A percentile compares a stretch with the other conserved stretches of the same genome.
phyloP scores from a whole-genome alignment of 2,888 invertebrate species.

The Aphodius granarius region DNA sequence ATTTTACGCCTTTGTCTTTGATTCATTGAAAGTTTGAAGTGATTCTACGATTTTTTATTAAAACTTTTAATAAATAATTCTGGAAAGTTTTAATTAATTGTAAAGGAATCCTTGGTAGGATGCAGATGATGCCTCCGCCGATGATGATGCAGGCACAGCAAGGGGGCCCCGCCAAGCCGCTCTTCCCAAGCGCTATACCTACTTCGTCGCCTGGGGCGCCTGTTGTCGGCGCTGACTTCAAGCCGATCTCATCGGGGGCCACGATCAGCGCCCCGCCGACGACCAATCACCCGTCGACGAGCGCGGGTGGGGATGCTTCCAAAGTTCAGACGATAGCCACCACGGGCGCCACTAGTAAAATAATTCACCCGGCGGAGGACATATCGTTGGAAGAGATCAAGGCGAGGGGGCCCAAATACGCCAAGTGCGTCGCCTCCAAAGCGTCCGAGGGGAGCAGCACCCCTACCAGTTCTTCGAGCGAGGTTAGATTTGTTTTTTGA shows the following conservation, averaged over 20 bases:
- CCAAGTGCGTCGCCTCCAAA: slow-evolving; percentile 38
- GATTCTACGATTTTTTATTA: too few species aligned
- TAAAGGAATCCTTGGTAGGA: slow-evolving; percentile 46
- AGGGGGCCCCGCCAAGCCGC: slow-evolving; percentile 67
- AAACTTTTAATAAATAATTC: neutral
- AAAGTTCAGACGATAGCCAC: slow-evolving; percentile 67
- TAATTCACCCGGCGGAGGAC: slow-evolving; percentile 93
- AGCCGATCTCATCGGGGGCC: slow-evolving; percentile 63
- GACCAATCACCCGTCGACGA: slow-evolving; percentile 44
- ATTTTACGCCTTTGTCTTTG: too few species aligned
- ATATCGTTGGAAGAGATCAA: slow-evolving; percentile 85
- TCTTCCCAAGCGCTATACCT: slow-evolving; percentile 80
- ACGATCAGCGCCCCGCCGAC: slow-evolving; percentile 78
- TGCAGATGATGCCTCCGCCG: slow-evolving; percentile 59
- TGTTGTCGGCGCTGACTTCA: slow-evolving; percentile 64
- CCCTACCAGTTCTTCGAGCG: slow-evolving; percentile 42
- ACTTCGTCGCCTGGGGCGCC: slow-evolving; percentile 59
- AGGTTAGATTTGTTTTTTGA: slow-evolving; percentile 29
- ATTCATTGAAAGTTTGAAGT: too few species aligned
- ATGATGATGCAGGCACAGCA: slow-evolving; percentile 60
- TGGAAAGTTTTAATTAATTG: neutral
- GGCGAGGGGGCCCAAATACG: slow-evolving; percentile 70
- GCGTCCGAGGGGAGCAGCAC: slow-evolving; percentile 44
- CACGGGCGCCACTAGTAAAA: slow-evolving; percentile 84
- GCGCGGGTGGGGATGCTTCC: slow-evolving; percentile 33